A percentile compares a stretch with the other conserved stretches of the same genome.
These are phyloP conservation scores for Heterotis niloticus DNA, from an alignment of 2,113 vertebrate genomes.

Conservation along the genomic window DNA sequence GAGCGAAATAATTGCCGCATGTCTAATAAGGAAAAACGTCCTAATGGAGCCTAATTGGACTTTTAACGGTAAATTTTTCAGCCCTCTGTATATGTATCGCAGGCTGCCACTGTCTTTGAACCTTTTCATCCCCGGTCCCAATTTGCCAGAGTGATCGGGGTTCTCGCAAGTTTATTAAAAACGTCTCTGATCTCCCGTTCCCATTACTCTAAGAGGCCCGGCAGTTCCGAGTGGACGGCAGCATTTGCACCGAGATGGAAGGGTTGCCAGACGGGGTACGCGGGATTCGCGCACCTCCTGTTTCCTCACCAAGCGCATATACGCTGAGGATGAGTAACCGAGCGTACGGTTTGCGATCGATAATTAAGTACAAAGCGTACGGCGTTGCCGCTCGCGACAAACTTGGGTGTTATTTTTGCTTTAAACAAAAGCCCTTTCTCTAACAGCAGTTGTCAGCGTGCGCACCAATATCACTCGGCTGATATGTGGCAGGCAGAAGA, in stretches of 20 bases:
- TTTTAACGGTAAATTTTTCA: slow-evolving; percentile 8
- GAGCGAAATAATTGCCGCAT: background rate
- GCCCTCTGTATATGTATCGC: slow-evolving; percentile 8
- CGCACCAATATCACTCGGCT: too few species aligned
- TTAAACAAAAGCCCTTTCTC: slow-evolving; percentile 14
- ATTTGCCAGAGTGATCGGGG: slow-evolving; percentile 20
- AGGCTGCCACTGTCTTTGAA: slow-evolving; percentile 6
- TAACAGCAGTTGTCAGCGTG: background rate
- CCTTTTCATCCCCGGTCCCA: slow-evolving; percentile 9
- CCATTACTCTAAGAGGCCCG: slow-evolving; percentile 27
- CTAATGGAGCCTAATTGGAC: slow-evolving; percentile 14
- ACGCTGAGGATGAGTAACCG: slow-evolving; percentile 22
- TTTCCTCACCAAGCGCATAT: background rate
- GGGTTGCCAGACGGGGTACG: slow-evolving; percentile 9
- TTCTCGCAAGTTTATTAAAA: slow-evolving; percentile 26
- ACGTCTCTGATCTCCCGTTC: slow-evolving; percentile 29
- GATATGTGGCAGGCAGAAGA: too few species aligned
- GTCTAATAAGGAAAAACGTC: background rate
- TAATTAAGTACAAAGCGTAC: slow-evolving; percentile 10
- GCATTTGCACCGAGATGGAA: background rate
- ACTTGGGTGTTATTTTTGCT: background rate
- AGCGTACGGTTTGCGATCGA: background rate
- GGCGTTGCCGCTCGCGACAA: background rate
- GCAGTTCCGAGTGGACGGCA: background rate
- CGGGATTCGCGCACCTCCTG: slow-evolving; percentile 1